Percentiles rank a stretch among this genome's conserved stretches.
Evolutionary conservation across 1,140 invertebrate species (phyloP).

Genomic region (Gryllus bimaculatus): DNA sequence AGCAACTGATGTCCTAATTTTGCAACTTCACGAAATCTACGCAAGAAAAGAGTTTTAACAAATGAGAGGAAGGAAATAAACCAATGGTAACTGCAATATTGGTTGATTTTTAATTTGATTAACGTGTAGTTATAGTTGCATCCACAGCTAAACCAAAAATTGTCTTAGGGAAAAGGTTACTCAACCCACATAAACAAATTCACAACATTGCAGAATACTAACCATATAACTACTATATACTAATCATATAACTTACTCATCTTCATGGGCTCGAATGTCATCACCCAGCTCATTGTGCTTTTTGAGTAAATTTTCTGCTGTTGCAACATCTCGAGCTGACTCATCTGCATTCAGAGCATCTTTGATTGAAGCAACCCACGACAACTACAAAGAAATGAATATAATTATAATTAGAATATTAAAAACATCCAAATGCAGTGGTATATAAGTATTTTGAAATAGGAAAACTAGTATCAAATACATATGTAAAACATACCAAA

Average conservation of each 20-base stretch:
- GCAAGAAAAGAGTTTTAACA: too few species aligned
- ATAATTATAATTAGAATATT: constrained; percentile 17
- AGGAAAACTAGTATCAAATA: background rate
- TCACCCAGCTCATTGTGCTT: constrained; percentile 84
- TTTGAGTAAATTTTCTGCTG: constrained; percentile 82
- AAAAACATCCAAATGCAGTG: background rate
- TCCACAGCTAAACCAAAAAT: too few species aligned
- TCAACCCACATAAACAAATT: too few species aligned
- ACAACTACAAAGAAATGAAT: constrained; percentile 36
- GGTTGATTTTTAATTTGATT: too few species aligned
- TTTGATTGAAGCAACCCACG: constrained; percentile 70
- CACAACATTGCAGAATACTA: background rate
- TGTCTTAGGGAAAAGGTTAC: too few species aligned
- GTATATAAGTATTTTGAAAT: background rate
- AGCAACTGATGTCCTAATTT: constrained; percentile 65
- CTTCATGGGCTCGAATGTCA: constrained; percentile 83
- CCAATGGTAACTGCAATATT: too few species aligned
- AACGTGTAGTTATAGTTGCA: background rate
- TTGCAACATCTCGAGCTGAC: constrained; percentile 75
- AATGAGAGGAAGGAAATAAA: too few species aligned
- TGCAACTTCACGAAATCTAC: constrained; percentile 47
- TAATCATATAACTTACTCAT: constrained; percentile 48
- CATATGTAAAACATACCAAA: constrained; percentile 36
- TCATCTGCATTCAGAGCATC: constrained; percentile 73
- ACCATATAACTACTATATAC: background rate